Evolutionary conservation across 2,888 invertebrate species (phyloP).

Genomic region (Galerucella nymphaeae): DNA sequence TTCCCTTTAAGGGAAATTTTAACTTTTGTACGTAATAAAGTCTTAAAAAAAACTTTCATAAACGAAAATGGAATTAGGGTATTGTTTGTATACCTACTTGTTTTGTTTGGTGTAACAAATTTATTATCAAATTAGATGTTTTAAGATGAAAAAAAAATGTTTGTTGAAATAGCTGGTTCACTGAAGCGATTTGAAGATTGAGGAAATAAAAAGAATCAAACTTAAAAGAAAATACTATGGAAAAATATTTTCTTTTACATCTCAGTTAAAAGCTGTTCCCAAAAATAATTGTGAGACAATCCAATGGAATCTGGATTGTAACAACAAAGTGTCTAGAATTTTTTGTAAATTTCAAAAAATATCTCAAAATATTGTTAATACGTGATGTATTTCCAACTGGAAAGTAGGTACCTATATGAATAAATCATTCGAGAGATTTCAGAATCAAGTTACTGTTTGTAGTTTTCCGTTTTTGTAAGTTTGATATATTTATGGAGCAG

Average conservation of each 20-base stretch:
- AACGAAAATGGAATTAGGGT: not conserved
- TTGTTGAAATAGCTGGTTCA: too few species aligned
- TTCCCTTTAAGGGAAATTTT: slow-evolving; percentile 6
- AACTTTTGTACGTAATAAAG: slow-evolving; percentile 23
- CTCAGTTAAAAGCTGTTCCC: too few species aligned
- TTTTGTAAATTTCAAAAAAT: too few species aligned
- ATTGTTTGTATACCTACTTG: not conserved
- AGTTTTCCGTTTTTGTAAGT: slow-evolving; percentile 9
- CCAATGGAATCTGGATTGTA: too few species aligned
- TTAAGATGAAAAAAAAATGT: too few species aligned
- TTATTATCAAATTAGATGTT: not conserved
- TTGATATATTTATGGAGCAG: slow-evolving; percentile 17
- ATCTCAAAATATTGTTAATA: not conserved
- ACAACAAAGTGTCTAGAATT: too few species aligned
- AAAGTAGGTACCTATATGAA: not conserved
- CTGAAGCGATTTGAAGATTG: too few species aligned
- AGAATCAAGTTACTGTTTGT: slow-evolving; percentile 24
- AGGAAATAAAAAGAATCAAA: too few species aligned
- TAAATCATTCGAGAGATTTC: not conserved
- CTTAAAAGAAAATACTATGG: too few species aligned
- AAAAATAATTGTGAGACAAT: too few species aligned
- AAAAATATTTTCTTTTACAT: too few species aligned
- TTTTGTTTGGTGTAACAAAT: not conserved
- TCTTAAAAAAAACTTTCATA: slow-evolving; percentile 4
- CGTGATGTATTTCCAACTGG: not conserved